Conservation (phyloP, 2,113 vertebrate genomes). For the Bos indicus region DNA sequence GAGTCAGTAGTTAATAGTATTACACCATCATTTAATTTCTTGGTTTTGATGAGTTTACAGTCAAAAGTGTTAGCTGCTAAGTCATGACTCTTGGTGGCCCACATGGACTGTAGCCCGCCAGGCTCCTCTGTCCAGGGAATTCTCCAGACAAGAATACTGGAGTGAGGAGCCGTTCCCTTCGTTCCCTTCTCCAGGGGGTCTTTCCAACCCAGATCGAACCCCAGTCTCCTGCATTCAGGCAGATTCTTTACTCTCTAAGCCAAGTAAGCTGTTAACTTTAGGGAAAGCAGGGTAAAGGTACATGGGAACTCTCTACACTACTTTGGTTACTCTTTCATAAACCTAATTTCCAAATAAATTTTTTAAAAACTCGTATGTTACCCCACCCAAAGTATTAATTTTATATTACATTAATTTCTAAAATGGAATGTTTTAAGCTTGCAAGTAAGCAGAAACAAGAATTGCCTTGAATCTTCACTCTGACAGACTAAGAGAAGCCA, state of each 20-base stretch:
- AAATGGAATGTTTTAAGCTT: not conserved
- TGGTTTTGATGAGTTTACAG: not conserved
- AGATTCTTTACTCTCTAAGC: not conserved
- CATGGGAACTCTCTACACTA: not conserved
- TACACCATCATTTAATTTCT: not conserved
- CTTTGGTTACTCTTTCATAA: not conserved
- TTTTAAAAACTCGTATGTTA: not conserved
- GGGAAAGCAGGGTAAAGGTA: not conserved
- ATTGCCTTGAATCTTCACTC: not conserved
- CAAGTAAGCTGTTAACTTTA: not conserved
- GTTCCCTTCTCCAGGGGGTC: not conserved
- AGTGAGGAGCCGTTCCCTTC: not conserved
- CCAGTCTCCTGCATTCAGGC: not conserved
- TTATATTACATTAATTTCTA: not conserved
- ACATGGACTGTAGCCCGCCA: not conserved
- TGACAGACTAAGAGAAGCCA: not conserved
- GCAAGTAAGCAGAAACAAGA: not conserved
- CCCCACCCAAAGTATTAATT: not conserved
- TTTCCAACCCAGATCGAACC: not conserved
- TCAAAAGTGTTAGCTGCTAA: not conserved
- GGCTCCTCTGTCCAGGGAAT: not conserved
- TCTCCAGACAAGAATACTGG: not conserved
- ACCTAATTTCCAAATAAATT: not conserved
- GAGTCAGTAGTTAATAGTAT: not conserved
- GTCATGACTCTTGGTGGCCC: not conserved